Percentiles rank a stretch among this genome's conserved stretches.
phyloP scores from a whole-genome alignment of 1,140 invertebrate genomes.

The Drosophila parabipectinata region DNA sequence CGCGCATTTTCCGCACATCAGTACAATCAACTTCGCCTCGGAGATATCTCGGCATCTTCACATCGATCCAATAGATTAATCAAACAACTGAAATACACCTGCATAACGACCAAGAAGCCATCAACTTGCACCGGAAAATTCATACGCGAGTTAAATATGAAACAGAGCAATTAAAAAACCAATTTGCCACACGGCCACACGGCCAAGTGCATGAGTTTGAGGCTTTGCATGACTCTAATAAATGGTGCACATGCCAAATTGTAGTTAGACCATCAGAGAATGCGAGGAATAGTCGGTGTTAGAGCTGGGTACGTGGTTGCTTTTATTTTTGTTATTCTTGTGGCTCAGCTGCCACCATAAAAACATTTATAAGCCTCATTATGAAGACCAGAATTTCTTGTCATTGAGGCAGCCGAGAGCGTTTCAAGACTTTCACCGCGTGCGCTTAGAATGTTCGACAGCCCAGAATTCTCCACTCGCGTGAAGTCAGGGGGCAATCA shows the following conservation, averaged over 20 bases:
- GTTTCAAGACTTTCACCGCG: slow-evolving; percentile 72
- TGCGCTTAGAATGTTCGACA: slow-evolving; percentile 50
- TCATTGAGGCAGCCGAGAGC: slow-evolving; percentile 56
- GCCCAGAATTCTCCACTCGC: slow-evolving; percentile 33
- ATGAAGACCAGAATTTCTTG: slow-evolving; percentile 82
- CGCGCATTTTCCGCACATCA: slow-evolving; percentile 39
- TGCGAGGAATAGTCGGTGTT: slow-evolving; percentile 1
- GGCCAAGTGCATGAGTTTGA: slow-evolving; percentile 43
- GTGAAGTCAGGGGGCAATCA: not conserved
- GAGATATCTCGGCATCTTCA: slow-evolving; percentile 7
- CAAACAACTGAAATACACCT: slow-evolving; percentile 35
- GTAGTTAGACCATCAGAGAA: slow-evolving; percentile 34
- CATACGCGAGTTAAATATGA: slow-evolving; percentile 28
- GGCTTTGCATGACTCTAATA: slow-evolving; percentile 66
- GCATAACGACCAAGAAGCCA: slow-evolving; percentile 29
- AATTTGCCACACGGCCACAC: slow-evolving; percentile 66
- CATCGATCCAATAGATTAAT: slow-evolving; percentile 31
- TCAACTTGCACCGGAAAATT: slow-evolving; percentile 6
- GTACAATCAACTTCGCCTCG: slow-evolving; percentile 9
- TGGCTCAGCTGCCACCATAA: slow-evolving; percentile 69
- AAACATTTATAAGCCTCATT: slow-evolving; percentile 81
- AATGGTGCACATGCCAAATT: slow-evolving; percentile 80
- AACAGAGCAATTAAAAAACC: slow-evolving; percentile 70
- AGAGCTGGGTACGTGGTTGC: slow-evolving; percentile 30
- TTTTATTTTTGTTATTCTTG: slow-evolving; percentile 54